Percentiles rank a stretch among this genome's conserved stretches.
Evolutionary conservation across 2,797 vertebrate species (phyloP).

Genomic region (Varecia variegata): DNA sequence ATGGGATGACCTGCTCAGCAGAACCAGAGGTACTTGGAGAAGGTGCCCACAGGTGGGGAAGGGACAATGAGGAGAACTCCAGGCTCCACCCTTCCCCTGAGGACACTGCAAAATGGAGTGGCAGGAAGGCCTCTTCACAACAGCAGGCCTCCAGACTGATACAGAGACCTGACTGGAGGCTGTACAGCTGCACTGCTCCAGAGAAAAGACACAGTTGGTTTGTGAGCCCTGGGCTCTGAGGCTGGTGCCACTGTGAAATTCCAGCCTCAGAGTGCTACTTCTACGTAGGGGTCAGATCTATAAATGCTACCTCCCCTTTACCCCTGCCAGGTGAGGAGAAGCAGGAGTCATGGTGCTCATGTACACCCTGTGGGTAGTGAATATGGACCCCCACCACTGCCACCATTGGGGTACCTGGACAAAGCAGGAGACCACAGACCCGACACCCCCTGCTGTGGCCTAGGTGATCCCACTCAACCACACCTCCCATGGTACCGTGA

Average conservation of each 20-base stretch:
- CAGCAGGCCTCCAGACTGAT: neutral
- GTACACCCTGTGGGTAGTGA: neutral
- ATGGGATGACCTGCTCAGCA: neutral
- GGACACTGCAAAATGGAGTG: neutral
- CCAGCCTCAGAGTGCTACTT: neutral
- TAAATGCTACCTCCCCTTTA: neutral
- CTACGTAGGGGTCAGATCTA: neutral
- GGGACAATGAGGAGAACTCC: neutral
- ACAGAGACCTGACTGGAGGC: neutral
- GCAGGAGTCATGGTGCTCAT: neutral
- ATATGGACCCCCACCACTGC: neutral
- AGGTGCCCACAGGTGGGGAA: neutral
- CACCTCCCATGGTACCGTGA: neutral
- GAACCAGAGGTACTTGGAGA: neutral
- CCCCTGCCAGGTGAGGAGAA: neutral
- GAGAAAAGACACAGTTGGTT: neutral
- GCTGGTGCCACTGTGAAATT: neutral
- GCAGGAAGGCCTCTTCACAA: too few relatives aligned
- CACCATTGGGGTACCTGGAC: neutral
- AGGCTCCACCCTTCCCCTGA: neutral
- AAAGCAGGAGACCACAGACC: neutral
- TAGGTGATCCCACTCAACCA: neutral
- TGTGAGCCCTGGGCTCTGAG: too few relatives aligned
- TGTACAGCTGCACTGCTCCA: neutral
- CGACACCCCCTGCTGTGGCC: neutral